Evolutionary conservation across 2,113 vertebrate genomes (phyloP), one percentile per base, ranked within the genome.

Genomic region (Dinomys branickii): DNA sequence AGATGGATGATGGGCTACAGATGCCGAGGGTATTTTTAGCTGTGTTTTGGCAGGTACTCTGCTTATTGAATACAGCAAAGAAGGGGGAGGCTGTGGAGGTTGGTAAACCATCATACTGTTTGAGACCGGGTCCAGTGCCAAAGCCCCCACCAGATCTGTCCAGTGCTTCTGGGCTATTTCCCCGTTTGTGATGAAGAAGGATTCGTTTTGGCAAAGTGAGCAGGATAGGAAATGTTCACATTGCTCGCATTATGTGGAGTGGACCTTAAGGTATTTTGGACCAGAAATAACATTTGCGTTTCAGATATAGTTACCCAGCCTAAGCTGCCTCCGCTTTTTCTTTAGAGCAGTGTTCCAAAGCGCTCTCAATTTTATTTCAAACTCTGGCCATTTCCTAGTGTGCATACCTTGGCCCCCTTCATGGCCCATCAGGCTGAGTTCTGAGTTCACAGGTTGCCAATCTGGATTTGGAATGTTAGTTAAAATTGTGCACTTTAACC

Each of bases 1-100:
- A 90, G 94, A 67, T 41, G 94, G 96, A 92, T 97, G 96, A 97
- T 95, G 95, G 96, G 93, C 85, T 85, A 4, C 97, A 98, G 97
- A 97, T 95, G 95, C 92, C 9, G 41, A 41, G 78, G 92, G 33
- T 97, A 98, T 98, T 97, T 98, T 98, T 98, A 98, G 96, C 96
- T 16, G 22, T 58, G 3, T 94, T 67, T 97, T 97, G 97, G 97
- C 97, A 97, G 97, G 96, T 97, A 91, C 44, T 11, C 47, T 4
- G 59, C 96, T 89, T 88, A 88, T 96, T 96, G 90, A 97, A 71
- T 73, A 47, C 67, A 9, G 56, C n/a, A 44, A 44, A 12, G 58
- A 38, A 58, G 78, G 52, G 33, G 84, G 35, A 13, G 50, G 41
- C 4, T 17, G 14, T 56, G 44, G 90, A 44, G 38, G 33, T 0